These are phyloP conservation scores for Salmo trutta DNA, from an alignment of 2,797 vertebrate genomes.

Conservation along the genomic window DNA sequence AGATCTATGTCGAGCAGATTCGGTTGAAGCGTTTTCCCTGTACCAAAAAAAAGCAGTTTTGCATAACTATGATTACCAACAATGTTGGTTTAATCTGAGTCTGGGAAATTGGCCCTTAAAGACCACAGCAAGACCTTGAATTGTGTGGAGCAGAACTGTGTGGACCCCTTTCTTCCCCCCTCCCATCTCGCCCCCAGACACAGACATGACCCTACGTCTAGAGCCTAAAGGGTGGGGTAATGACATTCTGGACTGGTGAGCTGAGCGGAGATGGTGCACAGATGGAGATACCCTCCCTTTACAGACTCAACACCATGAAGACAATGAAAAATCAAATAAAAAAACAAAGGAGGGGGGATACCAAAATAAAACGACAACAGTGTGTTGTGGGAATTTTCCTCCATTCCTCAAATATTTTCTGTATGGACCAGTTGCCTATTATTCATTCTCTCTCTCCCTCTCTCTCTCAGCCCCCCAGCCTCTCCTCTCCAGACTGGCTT, in stretches of 20 bases:
- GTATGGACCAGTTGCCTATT: slow-evolving; percentile 70
- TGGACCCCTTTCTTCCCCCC: neutral
- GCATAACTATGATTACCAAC: too few species aligned
- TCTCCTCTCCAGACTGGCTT: slow-evolving; percentile 79
- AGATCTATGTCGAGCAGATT: slow-evolving; percentile 35
- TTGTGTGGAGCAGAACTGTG: neutral
- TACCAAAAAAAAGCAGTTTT: too few species aligned
- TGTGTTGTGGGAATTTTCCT: slow-evolving; percentile 80
- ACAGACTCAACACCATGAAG: slow-evolving; percentile 46
- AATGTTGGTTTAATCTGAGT: neutral
- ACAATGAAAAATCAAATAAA: slow-evolving; percentile 38
- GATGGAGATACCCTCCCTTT: slow-evolving; percentile 69
- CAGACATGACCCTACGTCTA: slow-evolving; percentile 54
- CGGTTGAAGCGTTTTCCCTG: too few species aligned
- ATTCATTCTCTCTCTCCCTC: slow-evolving; percentile 63
- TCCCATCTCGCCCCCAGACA: neutral
- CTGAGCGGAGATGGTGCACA: slow-evolving; percentile 61
- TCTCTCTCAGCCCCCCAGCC: slow-evolving; percentile 57
- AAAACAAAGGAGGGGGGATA: slow-evolving; percentile 11
- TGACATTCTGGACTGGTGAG: slow-evolving; percentile 44
- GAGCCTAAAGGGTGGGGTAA: slow-evolving; percentile 47
- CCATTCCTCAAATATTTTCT: slow-evolving; percentile 70
- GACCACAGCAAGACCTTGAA: neutral
- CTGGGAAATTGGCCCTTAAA: neutral
- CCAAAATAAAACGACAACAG: slow-evolving; percentile 54